Conservation (phyloP, 2,797 vertebrate species). For the Acanthopagrus latus region DNA sequence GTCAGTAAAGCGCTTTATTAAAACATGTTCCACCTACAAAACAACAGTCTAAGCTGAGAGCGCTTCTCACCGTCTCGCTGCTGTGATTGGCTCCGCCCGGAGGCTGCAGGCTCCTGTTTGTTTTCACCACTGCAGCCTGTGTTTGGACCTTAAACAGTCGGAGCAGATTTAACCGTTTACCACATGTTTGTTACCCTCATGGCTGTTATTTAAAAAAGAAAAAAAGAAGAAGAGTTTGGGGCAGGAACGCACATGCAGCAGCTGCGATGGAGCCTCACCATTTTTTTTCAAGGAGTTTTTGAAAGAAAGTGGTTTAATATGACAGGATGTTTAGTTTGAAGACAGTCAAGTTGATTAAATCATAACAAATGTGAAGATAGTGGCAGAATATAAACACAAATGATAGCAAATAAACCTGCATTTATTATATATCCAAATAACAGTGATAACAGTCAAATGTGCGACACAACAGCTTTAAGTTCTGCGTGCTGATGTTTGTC, state of each 20-base stretch:
- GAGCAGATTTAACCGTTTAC: slow-evolving; percentile 74
- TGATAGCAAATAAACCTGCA: neutral
- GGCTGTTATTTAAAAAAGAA: slow-evolving; percentile 34
- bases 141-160: slow-evolving; percentile 80
- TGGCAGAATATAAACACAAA: neutral
- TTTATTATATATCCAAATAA: too few species aligned
- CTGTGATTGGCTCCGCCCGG: slow-evolving; percentile 37
- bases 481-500: too few species aligned
- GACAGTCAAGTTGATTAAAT: neutral
- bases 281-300: neutral
- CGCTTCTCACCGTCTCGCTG: slow-evolving; percentile 17
- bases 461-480: too few species aligned
- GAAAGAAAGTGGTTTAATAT: neutral
- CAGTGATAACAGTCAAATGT: too few species aligned
- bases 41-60: too few species aligned
- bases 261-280: slow-evolving; percentile 24
- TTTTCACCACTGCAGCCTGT: slow-evolving; percentile 73
- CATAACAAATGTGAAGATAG: neutral
- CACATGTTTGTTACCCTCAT: slow-evolving; percentile 61
- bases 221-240: slow-evolving; percentile 1
- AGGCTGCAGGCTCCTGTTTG: slow-evolving; percentile 67
- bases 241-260: slow-evolving; percentile 45
- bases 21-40: neutral
- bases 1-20: neutral
- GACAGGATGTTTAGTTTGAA: neutral